Base-by-base conservation (phyloP, 2,797 vertebrate species). In the Mormyrus hasselquistii region DNA sequence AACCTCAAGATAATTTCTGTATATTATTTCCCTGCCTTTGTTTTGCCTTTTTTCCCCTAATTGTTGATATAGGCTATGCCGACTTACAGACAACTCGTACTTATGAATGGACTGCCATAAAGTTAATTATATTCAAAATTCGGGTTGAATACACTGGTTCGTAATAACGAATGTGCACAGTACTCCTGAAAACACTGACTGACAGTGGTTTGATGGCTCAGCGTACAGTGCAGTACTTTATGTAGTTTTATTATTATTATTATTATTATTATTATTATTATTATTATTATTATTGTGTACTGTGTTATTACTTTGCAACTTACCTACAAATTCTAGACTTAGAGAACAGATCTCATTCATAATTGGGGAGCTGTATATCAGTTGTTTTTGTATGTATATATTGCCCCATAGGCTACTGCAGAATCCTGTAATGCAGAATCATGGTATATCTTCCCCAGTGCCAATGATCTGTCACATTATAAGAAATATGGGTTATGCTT, bases 401-500 rank as follows among this genome's bases (percentile, higher is more conserved):
- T 79, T 47, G 19, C 49, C 89, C 91, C 69, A 62, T 50, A 65
- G 25, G 62, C 62, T 65, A 90, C 76, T 47, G 41, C 16, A 47
- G 0, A 82, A 47, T 82, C 38, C 41, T 22, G 19, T 47, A 82
- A 47, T 47, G 93, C 92, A 92, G 91, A 93, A 94, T 95, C 94
- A 94, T 92, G 84, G 93, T 92, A 90, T 94, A 93, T 92, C 90
- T 91, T 90, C 91, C 91, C 92, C 90, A 91, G 92, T 90, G 93
- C 95, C 94, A 95, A 94, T 95, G 95, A 95, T 92, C 94, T 94
- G 94, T 95, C 95, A 95, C 88, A 95, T 94, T 93, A 95, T 94
- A 92, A 94, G 94, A 93, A 94, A 94, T 92, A 87, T 91, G 92
- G 93, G 94, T 94, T 94, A 92, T 91, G 91, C 92, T 94, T 95